Evolutionary conservation across 2,797 vertebrate genomes (phyloP), one percentile per base, ranked within the genome.

Genomic region (Cirrhinus mrigala): DNA sequence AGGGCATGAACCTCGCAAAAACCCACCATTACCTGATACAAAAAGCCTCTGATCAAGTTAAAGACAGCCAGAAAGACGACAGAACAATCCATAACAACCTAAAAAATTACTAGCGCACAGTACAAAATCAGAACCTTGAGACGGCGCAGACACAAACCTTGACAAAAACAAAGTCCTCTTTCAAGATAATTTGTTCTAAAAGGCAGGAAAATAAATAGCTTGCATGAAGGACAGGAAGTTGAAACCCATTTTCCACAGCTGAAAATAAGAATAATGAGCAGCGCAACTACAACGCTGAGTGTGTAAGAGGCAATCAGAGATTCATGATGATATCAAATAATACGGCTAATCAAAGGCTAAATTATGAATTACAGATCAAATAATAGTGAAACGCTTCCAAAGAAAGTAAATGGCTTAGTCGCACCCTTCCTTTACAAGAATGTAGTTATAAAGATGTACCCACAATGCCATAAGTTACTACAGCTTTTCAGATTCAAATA

Each of bases 141-240:
- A 66, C 14, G 20, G 27, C 27, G 33, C 44, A 83, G 58, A 82
- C 40, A 71, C 40, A 73, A 82, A 73, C 56, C 70, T 64, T 50
- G 27, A 75, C 15, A 76, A 76, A 82, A 83, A 83, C 73, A 76
- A 66, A 83, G 73, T 83, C n/a, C 15, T 83, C 82, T 76, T 83
- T 68, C 46, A 83, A 66, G 60, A 83, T 44, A 66, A 83, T 76
- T 54, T 76, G 73, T 75, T 76, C 27, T 75, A 83, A 48, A 82
- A 33, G 12, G 12, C 44, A 29, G 56, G 22, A 1, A 74, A 83
- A 66, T 33, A 75, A 48, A 48, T 54, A 24, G 50, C 69, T 62
- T 18, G 60, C 44, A 82, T 48, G 56, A 75, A 50, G 24, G 73
- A 75, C 70, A 83, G 15, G 24, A 71, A 4, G 46, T 14, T 62